A percentile compares a stretch with the other conserved stretches of the same genome.
Conservation (phyloP, 2,888 invertebrate genomes). For the Branchipolynoe longqiensis region DNA sequence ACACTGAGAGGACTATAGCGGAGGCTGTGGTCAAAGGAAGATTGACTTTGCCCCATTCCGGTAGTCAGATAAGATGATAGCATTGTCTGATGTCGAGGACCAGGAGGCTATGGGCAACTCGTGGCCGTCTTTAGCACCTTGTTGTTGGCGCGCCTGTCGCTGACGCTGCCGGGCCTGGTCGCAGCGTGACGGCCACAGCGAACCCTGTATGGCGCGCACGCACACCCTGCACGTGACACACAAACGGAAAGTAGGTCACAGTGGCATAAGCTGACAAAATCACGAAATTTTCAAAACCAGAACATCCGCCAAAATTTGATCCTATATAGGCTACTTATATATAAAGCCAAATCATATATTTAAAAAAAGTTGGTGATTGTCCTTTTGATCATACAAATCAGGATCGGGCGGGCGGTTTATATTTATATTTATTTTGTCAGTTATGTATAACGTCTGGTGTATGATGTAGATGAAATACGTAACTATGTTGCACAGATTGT, state of each 20-base stretch:
- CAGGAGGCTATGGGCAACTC: not conserved
- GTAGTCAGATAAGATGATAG: not conserved
- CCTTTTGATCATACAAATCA: too few species aligned
- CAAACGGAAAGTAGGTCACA: not conserved
- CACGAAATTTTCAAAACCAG: not conserved
- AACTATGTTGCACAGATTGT: not conserved
- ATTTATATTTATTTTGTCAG: too few species aligned
- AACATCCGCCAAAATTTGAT: too few species aligned
- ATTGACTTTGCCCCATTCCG: not conserved
- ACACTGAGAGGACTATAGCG: too few species aligned
- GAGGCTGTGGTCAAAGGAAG: not conserved
- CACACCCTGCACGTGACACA: conserved; percentile 5
- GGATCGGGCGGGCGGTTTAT: too few species aligned
- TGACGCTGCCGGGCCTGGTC: conserved; percentile 7
- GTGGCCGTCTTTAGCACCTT: not conserved
- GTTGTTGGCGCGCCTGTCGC: not conserved
- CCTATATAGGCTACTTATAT: not conserved
- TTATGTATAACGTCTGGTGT: too few species aligned
- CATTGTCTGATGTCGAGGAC: not conserved
- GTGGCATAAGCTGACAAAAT: not conserved
- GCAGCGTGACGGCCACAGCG: conserved; percentile 26
- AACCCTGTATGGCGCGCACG: conserved; percentile 13
- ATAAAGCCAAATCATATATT: not conserved
- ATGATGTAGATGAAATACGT: too few species aligned
- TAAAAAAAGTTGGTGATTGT: too few species aligned